Conservation (phyloP, 2,888 invertebrate species). For the Stomorhina lunata region DNA sequence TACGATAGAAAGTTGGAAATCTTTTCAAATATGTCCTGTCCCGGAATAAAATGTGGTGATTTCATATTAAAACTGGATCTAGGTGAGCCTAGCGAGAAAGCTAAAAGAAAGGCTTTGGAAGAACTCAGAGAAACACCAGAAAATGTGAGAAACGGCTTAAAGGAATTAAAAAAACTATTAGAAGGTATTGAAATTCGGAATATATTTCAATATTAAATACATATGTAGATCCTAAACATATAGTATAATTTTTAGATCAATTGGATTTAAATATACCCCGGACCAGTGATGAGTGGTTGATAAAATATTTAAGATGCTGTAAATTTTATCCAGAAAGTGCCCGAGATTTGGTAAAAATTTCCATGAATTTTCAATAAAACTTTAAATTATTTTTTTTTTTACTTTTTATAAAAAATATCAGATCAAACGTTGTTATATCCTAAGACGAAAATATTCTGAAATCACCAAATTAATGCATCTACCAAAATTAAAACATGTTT, state of each 20-base stretch:
- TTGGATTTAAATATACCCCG: conserved; percentile 22
- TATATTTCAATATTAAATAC: not conserved
- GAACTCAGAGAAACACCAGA: conserved; percentile 47
- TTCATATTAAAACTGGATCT: conserved; percentile 33
- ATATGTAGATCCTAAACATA: not conserved
- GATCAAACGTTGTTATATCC: conserved; percentile 14
- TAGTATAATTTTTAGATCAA: conserved; percentile 28
- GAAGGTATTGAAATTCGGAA: conserved; percentile 17
- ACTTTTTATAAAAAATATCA: not conserved
- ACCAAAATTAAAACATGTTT: conserved; percentile 17
- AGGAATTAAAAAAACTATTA: conserved; percentile 19
- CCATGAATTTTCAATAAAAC: no score
- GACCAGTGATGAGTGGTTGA: conserved; percentile 19
- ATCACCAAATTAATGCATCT: not conserved
- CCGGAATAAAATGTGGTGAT: conserved; percentile 28
- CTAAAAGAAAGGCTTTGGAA: not conserved
- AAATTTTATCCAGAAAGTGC: conserved; percentile 62
- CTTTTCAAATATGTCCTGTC: conserved; percentile 17
- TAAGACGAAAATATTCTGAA: conserved; percentile 15
- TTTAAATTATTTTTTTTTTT: not conserved
- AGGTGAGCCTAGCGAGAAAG: not conserved
- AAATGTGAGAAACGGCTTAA: conserved; percentile 29
- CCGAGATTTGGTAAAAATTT: conserved; percentile 89
- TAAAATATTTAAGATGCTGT: conserved; percentile 47
- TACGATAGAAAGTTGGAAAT: no score